Conservation (phyloP, 30 jellyfish, hydroid and myxozoan genomes). For the Aurelia sp. region DNA sequence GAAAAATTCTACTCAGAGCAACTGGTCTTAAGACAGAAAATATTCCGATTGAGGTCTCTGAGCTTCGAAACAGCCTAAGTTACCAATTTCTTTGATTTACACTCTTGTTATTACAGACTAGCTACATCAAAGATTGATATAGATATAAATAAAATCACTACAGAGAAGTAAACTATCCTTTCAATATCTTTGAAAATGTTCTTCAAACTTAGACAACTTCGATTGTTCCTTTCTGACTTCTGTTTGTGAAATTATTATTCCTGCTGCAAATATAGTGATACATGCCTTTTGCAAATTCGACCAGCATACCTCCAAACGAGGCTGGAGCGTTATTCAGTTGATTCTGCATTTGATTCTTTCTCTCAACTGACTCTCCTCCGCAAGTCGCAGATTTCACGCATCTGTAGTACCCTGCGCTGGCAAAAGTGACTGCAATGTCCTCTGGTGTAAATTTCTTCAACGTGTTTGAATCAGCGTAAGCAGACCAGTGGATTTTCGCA, state of each 20-base stretch:
- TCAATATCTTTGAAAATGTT: background rate
- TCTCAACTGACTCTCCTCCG: constrained; percentile 66
- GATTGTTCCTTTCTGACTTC: constrained; percentile 76
- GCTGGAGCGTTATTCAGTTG: constrained; percentile 92
- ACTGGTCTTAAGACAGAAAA: too few relatives aligned
- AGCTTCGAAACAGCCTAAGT: too few relatives aligned
- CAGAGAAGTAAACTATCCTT: too few relatives aligned
- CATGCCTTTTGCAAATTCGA: constrained; percentile 52
- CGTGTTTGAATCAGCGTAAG: constrained; percentile 1
- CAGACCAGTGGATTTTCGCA: constrained; percentile 65
- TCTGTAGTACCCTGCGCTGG: constrained; percentile 75
- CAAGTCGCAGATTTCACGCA: constrained; percentile 67
- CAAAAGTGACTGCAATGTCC: constrained; percentile 80
- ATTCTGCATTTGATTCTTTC: constrained; percentile 50
- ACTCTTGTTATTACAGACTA: too few relatives aligned
- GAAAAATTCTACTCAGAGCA: too few relatives aligned
- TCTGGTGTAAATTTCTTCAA: constrained; percentile 17
- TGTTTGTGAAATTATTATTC: constrained; percentile 88
- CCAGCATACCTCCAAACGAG: constrained; percentile 81
- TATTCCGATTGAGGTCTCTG: too few relatives aligned
- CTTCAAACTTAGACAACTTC: constrained; percentile 22
- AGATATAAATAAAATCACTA: too few relatives aligned
- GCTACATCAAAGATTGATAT: too few relatives aligned
- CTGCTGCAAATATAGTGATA: constrained; percentile 91
- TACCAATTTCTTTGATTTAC: too few relatives aligned